Evolutionary conservation across 2,888 invertebrate species (phyloP), one percentile per base, ranked within the genome.

Genomic region (Brachyopa scutellaris): DNA sequence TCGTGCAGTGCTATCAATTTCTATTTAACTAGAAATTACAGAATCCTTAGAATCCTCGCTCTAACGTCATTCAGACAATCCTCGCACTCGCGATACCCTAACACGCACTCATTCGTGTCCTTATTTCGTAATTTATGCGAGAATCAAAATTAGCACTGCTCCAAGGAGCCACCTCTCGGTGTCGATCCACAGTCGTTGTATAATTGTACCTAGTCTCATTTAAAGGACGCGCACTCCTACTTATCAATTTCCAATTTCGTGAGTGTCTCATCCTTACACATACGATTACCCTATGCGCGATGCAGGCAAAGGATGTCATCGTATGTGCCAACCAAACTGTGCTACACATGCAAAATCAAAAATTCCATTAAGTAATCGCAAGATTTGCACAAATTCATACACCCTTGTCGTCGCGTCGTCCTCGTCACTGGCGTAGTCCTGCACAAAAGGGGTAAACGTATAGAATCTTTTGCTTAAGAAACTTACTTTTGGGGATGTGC

Each of bases 331-430:
- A 13, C 67, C 23, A 61, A 38, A 38, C 47, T 13, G 11, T 62
- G 62, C 51, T 62, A 55, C 62, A 62, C 55, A 72, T 62, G 72
- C 72, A 55, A 53, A 72, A 72, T 72, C 72, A 53, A 51, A 72
- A 72, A 72, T 73, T 62, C 72, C 72, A 73, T 73, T 73, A 73
- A 73, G 62, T 62, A 73, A 64, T 73, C 62, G 62, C 72, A 73
- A 55, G 55, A 73, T 73, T 73, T 73, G 62, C 72, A 73, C 53
- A 62, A 73, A 64, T 53, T 72, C 45, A 33, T 33, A 6, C 31
- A 42, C 61, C 29, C 72, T n/a, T 26, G 6, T 26, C 26, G 26
- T 8, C 9, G 9, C 15, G n/a, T n/a, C 8, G 19, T 13, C 1
- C 23, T 38, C 19, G 19, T 36, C 23, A 40, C 42, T 8, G 8